Percentiles rank a stretch among this genome's conserved stretches.
These are phyloP conservation scores for Meloidogyne chitwoodi DNA, from an alignment of 1,140 invertebrate genomes.

Conservation along the genomic window DNA sequence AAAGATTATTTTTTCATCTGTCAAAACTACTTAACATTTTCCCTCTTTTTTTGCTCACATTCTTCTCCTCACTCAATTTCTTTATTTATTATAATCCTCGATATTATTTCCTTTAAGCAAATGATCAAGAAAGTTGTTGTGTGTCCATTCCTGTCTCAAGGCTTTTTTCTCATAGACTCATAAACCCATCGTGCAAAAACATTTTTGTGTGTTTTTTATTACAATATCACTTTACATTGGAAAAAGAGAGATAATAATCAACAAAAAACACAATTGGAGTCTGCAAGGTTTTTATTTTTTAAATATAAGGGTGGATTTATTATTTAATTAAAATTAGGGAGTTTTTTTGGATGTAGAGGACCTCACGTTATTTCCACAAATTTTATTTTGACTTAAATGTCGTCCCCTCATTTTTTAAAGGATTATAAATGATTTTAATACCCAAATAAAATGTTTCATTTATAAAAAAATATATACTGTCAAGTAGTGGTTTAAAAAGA, in stretches of 20 bases:
- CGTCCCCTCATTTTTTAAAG: too few species aligned
- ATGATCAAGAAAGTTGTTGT: background rate
- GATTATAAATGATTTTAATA: background rate
- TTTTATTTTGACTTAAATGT: too few species aligned
- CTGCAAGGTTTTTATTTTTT: background rate
- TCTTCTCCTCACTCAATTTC: background rate
- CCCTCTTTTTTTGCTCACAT: background rate
- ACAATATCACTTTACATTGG: background rate
- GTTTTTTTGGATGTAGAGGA: too few species aligned
- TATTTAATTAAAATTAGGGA: too few species aligned
- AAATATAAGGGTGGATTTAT: too few species aligned
- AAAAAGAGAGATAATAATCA: background rate
- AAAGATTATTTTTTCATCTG: background rate
- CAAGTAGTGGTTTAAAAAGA: background rate
- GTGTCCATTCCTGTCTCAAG: slow-evolving; percentile 7
- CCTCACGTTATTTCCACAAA: too few species aligned
- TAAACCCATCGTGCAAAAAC: slow-evolving; percentile 3
- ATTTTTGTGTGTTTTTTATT: background rate
- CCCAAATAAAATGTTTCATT: background rate
- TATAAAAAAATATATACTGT: background rate
- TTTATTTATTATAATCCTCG: slow-evolving; percentile 5
- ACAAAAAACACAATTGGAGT: background rate
- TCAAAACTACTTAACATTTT: background rate
- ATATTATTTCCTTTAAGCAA: background rate
- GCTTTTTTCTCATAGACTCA: slow-evolving; percentile 18